A percentile compares a stretch with the other conserved stretches of the same genome.
These are phyloP conservation scores for Megamerina dolium DNA, from an alignment of 2,888 invertebrate genomes.

Conservation along the genomic window DNA sequence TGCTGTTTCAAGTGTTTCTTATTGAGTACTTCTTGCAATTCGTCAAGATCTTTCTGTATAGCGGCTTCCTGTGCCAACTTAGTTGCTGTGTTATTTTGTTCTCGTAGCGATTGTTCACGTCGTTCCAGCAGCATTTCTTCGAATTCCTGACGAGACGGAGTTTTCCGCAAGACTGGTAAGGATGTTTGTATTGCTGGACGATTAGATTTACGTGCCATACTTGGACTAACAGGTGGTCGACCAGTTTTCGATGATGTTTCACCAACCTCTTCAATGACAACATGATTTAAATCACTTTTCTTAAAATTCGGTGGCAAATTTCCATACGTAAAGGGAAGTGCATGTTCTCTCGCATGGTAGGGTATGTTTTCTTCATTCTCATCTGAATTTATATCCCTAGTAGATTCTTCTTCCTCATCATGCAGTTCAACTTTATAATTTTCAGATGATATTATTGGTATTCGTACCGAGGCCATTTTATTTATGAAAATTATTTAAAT, in stretches of 20 bases:
- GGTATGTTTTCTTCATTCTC: constrained; percentile 55
- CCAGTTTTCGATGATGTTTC: neutral
- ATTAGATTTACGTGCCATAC: constrained; percentile 60
- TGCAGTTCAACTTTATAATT: too few relatives aligned
- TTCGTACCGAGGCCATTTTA: too few relatives aligned
- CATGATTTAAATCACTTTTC: constrained; percentile 29
- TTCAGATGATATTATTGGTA: too few relatives aligned
- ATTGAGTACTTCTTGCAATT: constrained; percentile 24
- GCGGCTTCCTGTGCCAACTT: constrained; percentile 26
- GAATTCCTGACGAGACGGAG: constrained; percentile 43
- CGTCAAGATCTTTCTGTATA: constrained; percentile 29
- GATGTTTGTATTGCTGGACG: constrained; percentile 32
- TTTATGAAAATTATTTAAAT: too few relatives aligned
- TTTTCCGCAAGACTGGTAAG: constrained; percentile 35
- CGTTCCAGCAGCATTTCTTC: constrained; percentile 45
- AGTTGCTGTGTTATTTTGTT: constrained; percentile 22
- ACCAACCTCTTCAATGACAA: constrained; percentile 9
- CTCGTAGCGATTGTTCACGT: constrained; percentile 32
- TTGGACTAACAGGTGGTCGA: constrained; percentile 57
- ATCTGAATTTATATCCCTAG: too few relatives aligned
- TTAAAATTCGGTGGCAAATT: constrained; percentile 50
- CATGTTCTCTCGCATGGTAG: constrained; percentile 83
- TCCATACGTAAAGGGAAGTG: constrained; percentile 83
- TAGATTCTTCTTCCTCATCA: too few relatives aligned
- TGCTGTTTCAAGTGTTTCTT: too few relatives aligned